Evolutionary conservation across 2,888 invertebrate species (phyloP), one percentile per base, ranked within the genome.

Genomic region (Chalcosyrphus nemorum): DNA sequence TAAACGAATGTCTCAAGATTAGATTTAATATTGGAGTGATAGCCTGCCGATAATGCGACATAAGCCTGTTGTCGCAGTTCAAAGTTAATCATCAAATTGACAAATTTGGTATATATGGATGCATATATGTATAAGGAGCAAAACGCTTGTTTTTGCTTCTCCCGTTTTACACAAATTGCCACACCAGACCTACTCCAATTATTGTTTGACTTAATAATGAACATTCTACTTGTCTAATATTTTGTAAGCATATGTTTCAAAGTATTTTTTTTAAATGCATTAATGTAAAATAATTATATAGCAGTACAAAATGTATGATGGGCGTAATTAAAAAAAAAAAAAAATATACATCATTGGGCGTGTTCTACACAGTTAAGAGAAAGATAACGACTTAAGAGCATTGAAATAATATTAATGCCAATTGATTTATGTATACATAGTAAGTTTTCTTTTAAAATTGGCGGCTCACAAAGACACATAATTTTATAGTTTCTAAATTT

Each of bases 311-410:
- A 68, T 61, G 66, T 56, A 56, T n/a, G 29, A 21, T 43, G 54
- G 21, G 50, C 24, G 45, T 47, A 54, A 68, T 54, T 47, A 15
- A 52, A 41, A 61, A 38, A 32, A 38, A 52, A 52, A 13, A 13
- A n/a, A 52, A 17, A 27, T 5, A 56, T 47, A 43, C 32, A 72
- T 68, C 35, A 63, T 71, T 72, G 82, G 72, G 72, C 82, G 78
- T 82, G 78, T 78, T 82, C 52, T 74, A 63, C 82, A 82, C 54
- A 50, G 38, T 61, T 47, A 66, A 71, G 11, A 65, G 7, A 68
- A 32, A 68, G 6, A 61, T 45, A 59, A 61, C 13, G 32, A 47
- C 17, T 17, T 43, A 13, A n/a, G 13, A 77, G 24, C 13, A 66
- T n/a, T 71, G 43, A 24, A 29, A 29, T 7, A 17, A 68, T 43